A percentile compares a stretch with the other conserved stretches of the same genome.
phyloP scores from a whole-genome alignment of 2,113 vertebrate species.

The Corapipo altera region DNA sequence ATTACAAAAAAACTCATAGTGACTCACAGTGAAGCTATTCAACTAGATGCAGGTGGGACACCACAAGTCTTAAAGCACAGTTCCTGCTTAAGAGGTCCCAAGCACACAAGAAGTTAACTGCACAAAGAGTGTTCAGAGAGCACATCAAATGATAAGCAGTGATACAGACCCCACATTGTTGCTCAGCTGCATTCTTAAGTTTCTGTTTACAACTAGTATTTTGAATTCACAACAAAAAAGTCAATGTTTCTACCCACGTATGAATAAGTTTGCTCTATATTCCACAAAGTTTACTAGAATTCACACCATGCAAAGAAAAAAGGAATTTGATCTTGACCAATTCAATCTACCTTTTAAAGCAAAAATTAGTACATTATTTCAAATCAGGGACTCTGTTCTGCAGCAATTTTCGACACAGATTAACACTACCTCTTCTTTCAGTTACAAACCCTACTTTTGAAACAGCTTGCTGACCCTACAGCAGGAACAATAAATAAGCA shows the following conservation, averaged over 20 bases:
- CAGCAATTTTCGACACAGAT: not conserved
- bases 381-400: not conserved
- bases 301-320: not conserved
- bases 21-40: not conserved
- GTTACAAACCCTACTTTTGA: not conserved
- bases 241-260: not conserved
- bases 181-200: not conserved
- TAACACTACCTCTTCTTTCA: not conserved
- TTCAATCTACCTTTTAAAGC: not conserved
- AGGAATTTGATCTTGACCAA: not conserved
- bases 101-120: not conserved
- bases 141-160: not conserved
- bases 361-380: not conserved
- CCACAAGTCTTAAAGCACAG: not conserved
- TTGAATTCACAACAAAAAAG: not conserved
- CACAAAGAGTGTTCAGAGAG: not conserved
- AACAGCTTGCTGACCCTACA: not conserved
- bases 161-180: accelerated
- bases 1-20: not conserved
- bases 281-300: not conserved
- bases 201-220: not conserved
- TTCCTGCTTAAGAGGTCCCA: not conserved
- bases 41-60: not conserved
- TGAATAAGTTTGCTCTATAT: not conserved
- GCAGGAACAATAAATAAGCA: not conserved